Evolutionary conservation across 2,797 vertebrate species (phyloP), one percentile per base, ranked within the genome.

Genomic region (Hemitrygon akajei): DNA sequence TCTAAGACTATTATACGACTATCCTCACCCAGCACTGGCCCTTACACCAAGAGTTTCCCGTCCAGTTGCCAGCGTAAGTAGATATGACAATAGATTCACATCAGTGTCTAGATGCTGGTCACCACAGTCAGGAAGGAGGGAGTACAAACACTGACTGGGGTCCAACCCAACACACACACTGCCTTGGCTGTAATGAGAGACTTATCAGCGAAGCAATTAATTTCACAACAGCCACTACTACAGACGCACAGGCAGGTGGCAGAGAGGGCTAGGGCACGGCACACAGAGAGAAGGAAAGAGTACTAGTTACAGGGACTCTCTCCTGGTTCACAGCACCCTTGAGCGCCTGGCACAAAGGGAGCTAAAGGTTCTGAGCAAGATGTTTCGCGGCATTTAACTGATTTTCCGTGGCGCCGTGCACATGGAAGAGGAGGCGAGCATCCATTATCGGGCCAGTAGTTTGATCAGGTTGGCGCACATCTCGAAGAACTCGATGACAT

Each of bases 401-500:
- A 16, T 89, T n/a, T 12, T 66, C 84, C 84, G n/a, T 14, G 82
- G 47, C 63, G 58, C 84, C 14, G 56, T 84, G 82, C 82, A 27
- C 12, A 47, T 27, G 47, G 14, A 1, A 25, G 60, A 3, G 11
- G 86, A 6, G n/a, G 16, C 1, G 1, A n/a, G 37, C 10, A 1
- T 22, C 34, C 34, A 1, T 97, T 98, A 99, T 95, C 99, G 98
- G 96, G 99, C 98, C 96, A 99, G 98, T 96, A 99, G 98, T 97
- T 99, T 99, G 97, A 99, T 99, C 96, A 99, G 98, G 96, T 99
- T 99, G 93, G 99, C 99, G 95, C 98, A 99, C 98, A 99, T 99
- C 97, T 99, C 98, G 95, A 99, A 99, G 95, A 99, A 99, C 94
- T 99, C 98, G 94, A 99, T 99, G 86, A 98, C 99, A 96, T 99